Evolutionary conservation across 2,113 vertebrate species (phyloP).

Genomic region (human (Homo sapiens)): GRCh38 chr11:20003501-20004000

Average conservation of each 20-base stretch:
- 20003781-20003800: neutral
- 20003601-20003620: neutral
- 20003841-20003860: neutral
- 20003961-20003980: neutral
- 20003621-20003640: neutral
- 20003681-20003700: neutral
- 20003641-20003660: neutral
- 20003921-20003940: neutral
- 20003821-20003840: neutral
- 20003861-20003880: neutral
- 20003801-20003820: neutral
- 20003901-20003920: neutral
- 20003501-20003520: neutral
- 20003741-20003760: neutral
- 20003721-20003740: neutral
- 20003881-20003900: neutral
- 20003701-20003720: rapidly evolving
- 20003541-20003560: neutral
- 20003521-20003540: neutral
- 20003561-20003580: neutral
- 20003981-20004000: neutral
- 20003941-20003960: neutral
- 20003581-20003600: neutral
- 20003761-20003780: neutral
- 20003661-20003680: neutral